Evolutionary conservation across 1,140 invertebrate species (phyloP).

Genomic region (Euura lappo): DNA sequence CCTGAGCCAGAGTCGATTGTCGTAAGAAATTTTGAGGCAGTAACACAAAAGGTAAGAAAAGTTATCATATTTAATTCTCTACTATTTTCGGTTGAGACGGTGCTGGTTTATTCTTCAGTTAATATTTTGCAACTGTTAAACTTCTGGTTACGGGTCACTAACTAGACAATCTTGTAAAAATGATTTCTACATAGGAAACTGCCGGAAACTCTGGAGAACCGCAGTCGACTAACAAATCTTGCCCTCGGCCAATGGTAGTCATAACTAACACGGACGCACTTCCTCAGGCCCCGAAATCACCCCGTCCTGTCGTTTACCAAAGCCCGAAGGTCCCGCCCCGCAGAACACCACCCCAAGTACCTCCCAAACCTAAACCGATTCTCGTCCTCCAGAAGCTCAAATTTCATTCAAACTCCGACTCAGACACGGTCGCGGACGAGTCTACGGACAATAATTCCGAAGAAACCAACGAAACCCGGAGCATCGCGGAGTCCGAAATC

Average conservation of each 20-base stretch:
- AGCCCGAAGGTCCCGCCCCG: conserved; percentile 50
- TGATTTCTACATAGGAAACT: conserved; percentile 54
- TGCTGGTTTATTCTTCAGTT: not conserved
- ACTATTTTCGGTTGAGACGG: not conserved
- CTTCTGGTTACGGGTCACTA: conserved; percentile 24
- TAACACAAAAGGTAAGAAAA: not conserved
- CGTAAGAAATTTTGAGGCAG: not conserved
- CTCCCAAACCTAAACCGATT: conserved; percentile 19
- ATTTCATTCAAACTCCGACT: not conserved
- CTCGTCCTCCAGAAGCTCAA: not conserved
- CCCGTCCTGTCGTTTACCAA: conserved; percentile 50
- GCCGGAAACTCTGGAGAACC: conserved; percentile 51
- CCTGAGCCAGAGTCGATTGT: not conserved
- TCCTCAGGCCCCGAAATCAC: conserved; percentile 27
- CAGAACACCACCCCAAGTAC: conserved; percentile 39
- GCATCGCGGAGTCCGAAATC: not conserved
- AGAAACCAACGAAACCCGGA: not conserved
- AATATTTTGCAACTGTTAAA: not conserved
- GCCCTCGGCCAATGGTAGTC: conserved; percentile 39
- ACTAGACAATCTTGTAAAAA: conserved; percentile 28
- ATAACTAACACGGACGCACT: conserved; percentile 45
- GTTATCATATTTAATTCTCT: not conserved
- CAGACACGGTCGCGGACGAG: not conserved
- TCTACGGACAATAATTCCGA: not conserved
- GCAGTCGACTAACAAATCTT: conserved; percentile 47